Evolutionary conservation across 2,888 invertebrate species (phyloP), one percentile per base, ranked within the genome.

Genomic region (Tiphia femorata): DNA sequence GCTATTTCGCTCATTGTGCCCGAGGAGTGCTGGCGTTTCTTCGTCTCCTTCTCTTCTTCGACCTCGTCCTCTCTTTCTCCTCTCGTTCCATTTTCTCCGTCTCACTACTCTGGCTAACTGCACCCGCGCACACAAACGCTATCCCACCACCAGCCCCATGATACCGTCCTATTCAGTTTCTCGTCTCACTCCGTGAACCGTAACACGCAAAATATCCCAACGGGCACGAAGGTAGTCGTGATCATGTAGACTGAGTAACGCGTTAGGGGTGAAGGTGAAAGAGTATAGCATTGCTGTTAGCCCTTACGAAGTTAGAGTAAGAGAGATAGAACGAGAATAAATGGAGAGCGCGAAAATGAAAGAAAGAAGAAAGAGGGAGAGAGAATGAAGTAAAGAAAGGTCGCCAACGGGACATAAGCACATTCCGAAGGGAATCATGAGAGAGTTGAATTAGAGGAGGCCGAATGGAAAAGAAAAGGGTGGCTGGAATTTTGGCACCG

Each of bases 151-250:
- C n/a, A n/a, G n/a, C n/a, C n/a, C n/a, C n/a, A n/a, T n/a, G n/a
- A n/a, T 12, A 33, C 14, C 14, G 27, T 37, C 33, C 40, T 53
- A 55, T 67, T 58, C 58, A 56, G 33, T 46, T 19, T 20, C 57
- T 50, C 62, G 68, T 69, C 62, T 58, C 57, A 55, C 64, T 72
- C 56, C 52, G 64, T 43, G 68, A 70, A 65, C 67, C 70, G 68
- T 60, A 62, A 65, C 62, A 58, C 58, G 55, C 58, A 60, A 62
- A 72, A 68, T 68, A 58, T 64, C 23, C 51, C 21, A 40, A 46
- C 50, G 43, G 51, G 44, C 47, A 35, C 21, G 25, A 16, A 20
- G 41, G 44, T 42, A 10, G 40, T 25, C 16, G 52, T 49, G 37
- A 48, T 51, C 43, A 19, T 49, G 41, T n/a, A n/a, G n/a, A n/a